Evolutionary conservation across 2,888 invertebrate species (phyloP).

Genomic region (Empis livida): DNA sequence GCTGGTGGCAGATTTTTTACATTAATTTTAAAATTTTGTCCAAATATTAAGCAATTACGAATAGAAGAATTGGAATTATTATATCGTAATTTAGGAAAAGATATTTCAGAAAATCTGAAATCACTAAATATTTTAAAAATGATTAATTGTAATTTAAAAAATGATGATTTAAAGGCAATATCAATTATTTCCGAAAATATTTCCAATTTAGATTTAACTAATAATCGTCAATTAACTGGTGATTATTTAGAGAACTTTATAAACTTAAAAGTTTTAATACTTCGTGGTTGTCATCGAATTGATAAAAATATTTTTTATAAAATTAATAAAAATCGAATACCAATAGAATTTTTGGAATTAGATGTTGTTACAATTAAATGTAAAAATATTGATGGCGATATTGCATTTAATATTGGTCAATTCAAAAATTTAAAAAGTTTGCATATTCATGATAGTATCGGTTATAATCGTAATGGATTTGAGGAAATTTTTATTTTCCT

Average conservation of each 20-base stretch:
- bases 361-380: too few species aligned
- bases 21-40: neutral
- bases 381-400: too few species aligned
- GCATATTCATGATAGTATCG: too few species aligned
- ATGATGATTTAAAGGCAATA: neutral
- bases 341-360: too few species aligned
- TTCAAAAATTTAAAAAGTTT: too few species aligned
- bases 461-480: too few species aligned
- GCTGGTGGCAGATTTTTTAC: too few species aligned
- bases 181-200: neutral
- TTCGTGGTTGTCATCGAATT: neutral
- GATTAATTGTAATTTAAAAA: neutral
- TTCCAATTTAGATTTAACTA: neutral
- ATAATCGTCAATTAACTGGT: neutral
- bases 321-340: neutral
- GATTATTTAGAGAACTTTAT: neutral
- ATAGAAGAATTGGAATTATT: neutral
- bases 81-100: too few species aligned
- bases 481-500: too few species aligned
- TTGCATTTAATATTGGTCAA: too few species aligned
- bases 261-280: neutral
- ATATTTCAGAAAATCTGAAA: neutral
- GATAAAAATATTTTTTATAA: neutral
- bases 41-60: neutral
- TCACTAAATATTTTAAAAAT: neutral